Percentiles rank a stretch among this genome's conserved stretches.
These are phyloP conservation scores for Coptodon bakossiorum DNA, from an alignment of 2,113 vertebrate species.

Conservation along the genomic window DNA sequence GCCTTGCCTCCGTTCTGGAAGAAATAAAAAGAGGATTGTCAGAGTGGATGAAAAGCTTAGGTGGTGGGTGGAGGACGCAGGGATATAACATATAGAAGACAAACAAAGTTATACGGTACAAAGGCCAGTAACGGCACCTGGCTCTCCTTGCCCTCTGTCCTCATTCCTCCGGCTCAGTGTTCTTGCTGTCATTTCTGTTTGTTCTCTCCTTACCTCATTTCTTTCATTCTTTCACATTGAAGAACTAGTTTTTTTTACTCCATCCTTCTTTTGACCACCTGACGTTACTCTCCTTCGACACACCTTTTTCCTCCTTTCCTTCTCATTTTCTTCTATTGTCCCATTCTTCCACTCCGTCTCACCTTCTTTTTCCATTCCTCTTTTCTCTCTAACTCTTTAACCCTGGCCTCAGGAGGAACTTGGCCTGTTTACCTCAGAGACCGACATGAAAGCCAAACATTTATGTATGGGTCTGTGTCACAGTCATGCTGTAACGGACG, in stretches of 20 bases:
- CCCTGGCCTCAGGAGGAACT: background rate
- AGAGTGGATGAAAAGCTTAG: constrained; percentile 8
- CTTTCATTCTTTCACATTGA: background rate
- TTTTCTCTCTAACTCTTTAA: background rate
- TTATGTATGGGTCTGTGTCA: background rate
- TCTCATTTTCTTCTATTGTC: background rate
- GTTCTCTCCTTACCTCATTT: rapidly evolving
- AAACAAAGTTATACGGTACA: constrained; percentile 31
- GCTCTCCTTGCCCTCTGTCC: background rate
- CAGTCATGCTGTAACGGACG: background rate
- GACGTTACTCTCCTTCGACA: background rate
- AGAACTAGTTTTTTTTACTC: background rate
- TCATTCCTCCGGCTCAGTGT: background rate
- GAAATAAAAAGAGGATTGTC: constrained; percentile 49
- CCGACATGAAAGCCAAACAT: constrained; percentile 34
- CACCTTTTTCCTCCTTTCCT: background rate
- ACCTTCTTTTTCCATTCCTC: background rate
- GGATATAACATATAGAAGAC: constrained; percentile 39
- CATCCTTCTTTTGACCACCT: background rate
- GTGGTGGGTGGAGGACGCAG: background rate
- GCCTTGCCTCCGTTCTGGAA: constrained; percentile 51
- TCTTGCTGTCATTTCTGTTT: background rate
- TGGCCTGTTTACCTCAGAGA: constrained; percentile 4
- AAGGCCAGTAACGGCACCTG: constrained; percentile 1
- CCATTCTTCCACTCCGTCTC: background rate